Evolutionary conservation across 2,113 vertebrate species (phyloP), one percentile per base, ranked within the genome.

Genomic region (Hymenochirus boettgeri): DNA sequence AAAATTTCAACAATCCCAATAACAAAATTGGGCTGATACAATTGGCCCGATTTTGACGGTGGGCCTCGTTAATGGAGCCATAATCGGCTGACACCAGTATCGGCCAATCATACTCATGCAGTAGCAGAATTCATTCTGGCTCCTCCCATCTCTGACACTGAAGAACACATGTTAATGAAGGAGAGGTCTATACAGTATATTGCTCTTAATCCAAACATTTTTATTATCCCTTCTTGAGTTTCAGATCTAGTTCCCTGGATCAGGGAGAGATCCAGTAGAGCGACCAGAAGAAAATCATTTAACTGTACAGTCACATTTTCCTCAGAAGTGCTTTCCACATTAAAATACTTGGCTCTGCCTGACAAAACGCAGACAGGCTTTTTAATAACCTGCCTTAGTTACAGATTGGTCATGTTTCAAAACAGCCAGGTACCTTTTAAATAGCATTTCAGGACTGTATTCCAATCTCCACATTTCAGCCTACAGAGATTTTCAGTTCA

Each of bases 391-490:
- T 37, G 47, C 56, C 58, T 5, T 35, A 67, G 47, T 52, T 50
- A 27, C 56, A 21, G 55, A 5, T 7, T 50, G 51, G 46, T 69
- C 65, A 53, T 29, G 52, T 69, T 53, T 69, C 65, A 69, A 45
- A 60, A 22, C 57, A 53, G n/a, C 24, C 33, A 45, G 54, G 51
- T 60, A 58, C 48, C 29, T 37, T 35, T 24, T 35, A 26, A 53
- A 52, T 25, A 29, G 31, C 45, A 42, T 48, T 15, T 18, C 24
- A 23, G 65, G 57, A 13, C 56, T 59, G 18, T 37, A 42, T 67
- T 59, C 22, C 26, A 48, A 25, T 52, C 59, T 69, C 46, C 48
- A 45, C 47, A 53, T 12, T 58, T 50, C 52, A 56, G 64, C 55
- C 26, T 51, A 51, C 33, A 18, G 11, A 22, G 21, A 7, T 52